phyloP scores from a whole-genome alignment of 1,140 invertebrate genomes.

The Ceratitis capitata region DNA sequence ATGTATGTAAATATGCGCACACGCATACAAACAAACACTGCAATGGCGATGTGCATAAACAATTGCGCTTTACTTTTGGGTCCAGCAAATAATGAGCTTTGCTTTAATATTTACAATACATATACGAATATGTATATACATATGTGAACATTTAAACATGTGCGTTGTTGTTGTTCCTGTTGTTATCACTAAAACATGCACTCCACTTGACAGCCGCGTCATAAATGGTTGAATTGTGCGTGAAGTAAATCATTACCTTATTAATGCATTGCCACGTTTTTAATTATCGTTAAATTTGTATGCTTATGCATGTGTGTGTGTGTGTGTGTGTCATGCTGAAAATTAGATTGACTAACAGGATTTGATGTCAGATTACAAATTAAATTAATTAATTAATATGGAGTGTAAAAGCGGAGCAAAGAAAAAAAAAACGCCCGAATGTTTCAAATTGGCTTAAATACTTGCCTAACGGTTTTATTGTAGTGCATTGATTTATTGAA shows the following conservation, averaged over 20 bases:
- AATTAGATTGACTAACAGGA: conserved; percentile 21
- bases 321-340: neutral
- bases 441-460: neutral
- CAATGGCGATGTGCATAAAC: conserved; percentile 8
- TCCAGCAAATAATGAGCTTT: conserved; percentile 22
- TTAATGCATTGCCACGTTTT: conserved; percentile 6
- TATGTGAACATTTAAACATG: neutral
- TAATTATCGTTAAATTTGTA: conserved; percentile 3
- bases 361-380: neutral
- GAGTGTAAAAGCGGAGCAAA: neutral
- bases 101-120: neutral
- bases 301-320: no score
- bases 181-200: neutral
- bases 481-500: neutral
- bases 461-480: neutral
- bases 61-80: neutral
- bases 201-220: neutral
- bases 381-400: neutral
- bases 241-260: conserved; percentile 6
- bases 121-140: neutral
- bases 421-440: neutral
- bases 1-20: no score
- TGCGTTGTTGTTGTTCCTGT: neutral
- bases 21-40: neutral
- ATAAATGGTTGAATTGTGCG: neutral